Evolutionary conservation across 1,140 invertebrate species (phyloP).

Genomic region (Drosophila carrolli): DNA sequence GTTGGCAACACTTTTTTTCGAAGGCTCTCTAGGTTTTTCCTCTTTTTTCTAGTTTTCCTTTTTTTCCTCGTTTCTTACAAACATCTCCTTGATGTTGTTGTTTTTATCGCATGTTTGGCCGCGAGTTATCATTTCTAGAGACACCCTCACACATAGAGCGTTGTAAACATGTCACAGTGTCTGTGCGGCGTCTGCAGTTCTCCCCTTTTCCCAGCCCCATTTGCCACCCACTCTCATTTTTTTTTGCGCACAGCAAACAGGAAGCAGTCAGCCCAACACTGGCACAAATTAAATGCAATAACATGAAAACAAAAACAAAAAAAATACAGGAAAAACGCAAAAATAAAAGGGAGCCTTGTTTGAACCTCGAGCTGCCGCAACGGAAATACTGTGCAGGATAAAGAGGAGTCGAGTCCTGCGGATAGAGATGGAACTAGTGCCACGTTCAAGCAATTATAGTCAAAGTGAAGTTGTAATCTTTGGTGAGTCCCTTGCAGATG

Average conservation of each 20-base stretch:
- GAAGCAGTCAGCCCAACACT: constrained; percentile 52
- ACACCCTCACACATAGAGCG: constrained; percentile 24
- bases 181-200: constrained; percentile 61
- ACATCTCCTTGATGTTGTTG: constrained; percentile 48
- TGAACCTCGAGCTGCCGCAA: constrained; percentile 39
- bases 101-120: constrained; percentile 70
- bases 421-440: constrained; percentile 43
- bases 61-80: constrained; percentile 43
- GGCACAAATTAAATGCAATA: constrained; percentile 80
- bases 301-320: constrained; percentile 54
- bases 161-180: constrained; percentile 63
- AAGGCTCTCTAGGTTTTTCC: neutral
- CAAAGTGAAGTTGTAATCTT: constrained; percentile 76
- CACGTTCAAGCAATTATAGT: constrained; percentile 77
- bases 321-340: constrained; percentile 31
- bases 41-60: constrained; percentile 3
- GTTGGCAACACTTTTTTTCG: constrained; percentile 50
- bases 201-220: constrained; percentile 5
- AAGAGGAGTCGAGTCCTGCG: constrained; percentile 3
- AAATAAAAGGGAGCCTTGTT: constrained; percentile 28
- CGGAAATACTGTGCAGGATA: constrained; percentile 48
- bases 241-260: constrained; percentile 41
- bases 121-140: constrained; percentile 72
- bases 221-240: constrained; percentile 5
- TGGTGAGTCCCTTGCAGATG: constrained; percentile 49